A percentile compares a stretch with the other conserved stretches of the same genome.
Conservation (phyloP, 2,113 vertebrate species). For the Laterallus jamaicensis region DNA sequence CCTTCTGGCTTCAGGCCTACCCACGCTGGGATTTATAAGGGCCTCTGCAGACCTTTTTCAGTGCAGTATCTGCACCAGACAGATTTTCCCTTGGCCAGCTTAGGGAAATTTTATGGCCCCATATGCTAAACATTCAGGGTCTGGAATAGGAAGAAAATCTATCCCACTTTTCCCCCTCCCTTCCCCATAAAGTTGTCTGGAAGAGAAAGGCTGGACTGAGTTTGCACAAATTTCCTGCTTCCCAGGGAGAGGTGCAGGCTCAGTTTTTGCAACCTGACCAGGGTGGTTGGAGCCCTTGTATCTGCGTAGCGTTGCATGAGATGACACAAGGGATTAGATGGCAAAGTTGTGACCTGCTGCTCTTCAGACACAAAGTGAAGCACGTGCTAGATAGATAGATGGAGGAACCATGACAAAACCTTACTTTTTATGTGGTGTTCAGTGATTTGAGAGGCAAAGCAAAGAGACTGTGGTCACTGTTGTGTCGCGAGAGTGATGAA, state of each 20-base stretch:
- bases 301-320: background rate
- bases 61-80: background rate
- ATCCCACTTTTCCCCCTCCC: background rate
- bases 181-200: background rate
- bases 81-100: background rate
- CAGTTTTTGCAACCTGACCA: background rate
- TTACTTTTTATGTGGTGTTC: background rate
- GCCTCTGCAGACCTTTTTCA: background rate
- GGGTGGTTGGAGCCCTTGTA: background rate
- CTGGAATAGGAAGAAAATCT: background rate
- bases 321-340: background rate
- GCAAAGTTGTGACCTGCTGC: background rate
- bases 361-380: background rate
- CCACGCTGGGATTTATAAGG: background rate
- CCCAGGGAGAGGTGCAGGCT: background rate
- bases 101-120: slow-evolving; percentile 19
- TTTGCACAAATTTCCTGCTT: background rate
- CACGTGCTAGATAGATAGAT: background rate
- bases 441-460: background rate
- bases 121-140: slow-evolving; percentile 35
- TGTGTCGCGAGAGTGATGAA: background rate
- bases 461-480: background rate
- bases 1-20: background rate
- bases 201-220: background rate
- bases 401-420: background rate